Evolutionary conservation across 2,113 vertebrate species (phyloP), one percentile per base, ranked within the genome.

Genomic region (Oostethus manadensis): DNA sequence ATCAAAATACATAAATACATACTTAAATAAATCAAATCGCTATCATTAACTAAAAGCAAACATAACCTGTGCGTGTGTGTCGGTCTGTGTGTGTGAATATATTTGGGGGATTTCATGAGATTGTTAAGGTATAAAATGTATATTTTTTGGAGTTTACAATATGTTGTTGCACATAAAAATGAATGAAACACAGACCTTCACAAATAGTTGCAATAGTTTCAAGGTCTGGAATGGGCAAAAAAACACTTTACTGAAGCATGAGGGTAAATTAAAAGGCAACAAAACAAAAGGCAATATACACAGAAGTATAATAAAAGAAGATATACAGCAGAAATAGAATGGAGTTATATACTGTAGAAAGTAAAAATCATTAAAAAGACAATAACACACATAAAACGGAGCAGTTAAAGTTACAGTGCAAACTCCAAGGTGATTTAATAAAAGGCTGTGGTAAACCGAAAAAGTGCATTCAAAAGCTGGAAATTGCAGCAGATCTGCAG

Each of bases 341-440:
- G 7, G 18, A 38, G 51, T 54, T 54, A 9, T 40, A 14, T 8
- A n/a, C n/a, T n/a, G n/a, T n/a, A 8, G 33, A 40, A 20, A 35
- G 35, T 55, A 55, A 55, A 55, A 38, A 11, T 18, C 14, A 40
- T n/a, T 6, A 20, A 14, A 42, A 40, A 40, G n/a, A 55, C 53
- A 40, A 55, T 21, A 55, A 55, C 53, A 29, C 48, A 54, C 51
- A 54, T 54, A 54, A 54, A 54, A 35, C 1, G 7, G 11, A 11
- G 33, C 35, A 40, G n/a, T 55, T 54, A 54, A 50, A 54, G 51
- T 35, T 35, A 54, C 29, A 21, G 53, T 55, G 35, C 53, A 55
- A 35, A 55, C 35, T 55, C 53, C 14, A n/a, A 55, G 53, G 53
- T 21, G 33, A 40, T 55, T 55, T 40, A 21, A 40, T 55, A 21